Evolutionary conservation across 2,113 vertebrate species (phyloP), one percentile per base, ranked within the genome.

Genomic region (Aegithalos caudatus): DNA sequence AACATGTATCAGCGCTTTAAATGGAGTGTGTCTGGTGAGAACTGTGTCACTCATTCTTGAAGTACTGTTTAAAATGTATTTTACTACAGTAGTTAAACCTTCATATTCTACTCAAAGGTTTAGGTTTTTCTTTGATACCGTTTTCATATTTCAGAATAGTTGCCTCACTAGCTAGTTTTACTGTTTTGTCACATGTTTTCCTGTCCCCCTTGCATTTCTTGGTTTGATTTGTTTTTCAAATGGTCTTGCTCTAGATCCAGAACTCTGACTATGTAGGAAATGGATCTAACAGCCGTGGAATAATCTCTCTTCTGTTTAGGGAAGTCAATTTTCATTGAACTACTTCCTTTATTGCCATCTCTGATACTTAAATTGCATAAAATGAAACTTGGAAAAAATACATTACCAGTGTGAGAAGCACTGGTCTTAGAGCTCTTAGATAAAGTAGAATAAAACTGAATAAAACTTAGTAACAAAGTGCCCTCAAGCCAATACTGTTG

Each of bases 171-270:
- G 9, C 16, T 85, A 38, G 33, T 37, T 88, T 72, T 66, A 21
- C 33, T 58, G 3, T 67, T 65, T 70, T 9, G 3, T 65, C 23
- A 11, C 0, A 1, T 69, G 13, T 72, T 66, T 22, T 76, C 13
- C 21, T 67, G 16, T 40, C 16, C 21, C 9, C 0, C 2, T 12
- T 28, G 17, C 3, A 5, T 19, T 8, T 7, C 3, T 13, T 37
- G 16, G 11, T 61, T 74, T 53, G 44, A n/a, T 81, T 65, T n/a
- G 6, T 37, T 58, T 92, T 76, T 87, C 19, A 81, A 54, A 57
- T 53, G 38, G 13, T 28, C 9, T 58, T 70, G 25, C 13, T 83
- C 7, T 82, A 61, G 17, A 53, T 69, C 28, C 31, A 53, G 54
- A 81, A 19, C 18, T 35, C 15, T 79, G 35, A 20, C 28, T 29